A percentile compares a stretch with the other conserved stretches of the same genome.
Evolutionary conservation across 2,797 vertebrate species (phyloP).

Genomic region (Menidia menidia): DNA sequence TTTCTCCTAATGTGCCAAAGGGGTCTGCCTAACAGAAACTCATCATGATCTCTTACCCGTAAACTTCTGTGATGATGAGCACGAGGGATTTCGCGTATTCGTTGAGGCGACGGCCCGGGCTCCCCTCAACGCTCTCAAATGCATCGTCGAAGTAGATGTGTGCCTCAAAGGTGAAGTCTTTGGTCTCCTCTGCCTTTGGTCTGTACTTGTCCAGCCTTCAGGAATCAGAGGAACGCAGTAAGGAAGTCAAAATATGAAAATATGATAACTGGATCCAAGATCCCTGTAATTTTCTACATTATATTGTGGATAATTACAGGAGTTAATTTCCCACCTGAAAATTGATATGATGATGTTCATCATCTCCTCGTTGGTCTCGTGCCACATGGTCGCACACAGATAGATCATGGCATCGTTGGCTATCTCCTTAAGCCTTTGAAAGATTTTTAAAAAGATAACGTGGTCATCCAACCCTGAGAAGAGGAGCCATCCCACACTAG

Average conservation of each 20-base stretch:
- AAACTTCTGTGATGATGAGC: slow-evolving; percentile 66
- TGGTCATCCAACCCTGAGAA: no score
- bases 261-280: no score
- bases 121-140: slow-evolving; percentile 42
- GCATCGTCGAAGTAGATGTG: slow-evolving; percentile 82
- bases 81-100: slow-evolving; percentile 66
- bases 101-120: slow-evolving; percentile 55
- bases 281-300: no score
- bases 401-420: slow-evolving; percentile 23
- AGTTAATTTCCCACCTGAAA: slow-evolving; percentile 48
- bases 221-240: slow-evolving; percentile 19
- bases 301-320: background rate
- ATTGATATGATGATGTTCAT: slow-evolving; percentile 77
- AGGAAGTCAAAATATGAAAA: no score
- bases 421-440: background rate
- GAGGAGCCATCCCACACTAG: background rate
- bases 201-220: slow-evolving; percentile 76
- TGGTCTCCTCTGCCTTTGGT: slow-evolving; percentile 34
- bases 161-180: slow-evolving; percentile 70
- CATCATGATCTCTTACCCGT: slow-evolving; percentile 46
- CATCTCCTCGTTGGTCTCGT: slow-evolving; percentile 78
- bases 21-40: background rate
- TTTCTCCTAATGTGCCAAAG: background rate
- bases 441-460: no score
- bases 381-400: slow-evolving; percentile 80